Evolutionary conservation across 2,888 invertebrate genomes (phyloP), one percentile per base, ranked within the genome.

Genomic region (Idaea aversata): DNA sequence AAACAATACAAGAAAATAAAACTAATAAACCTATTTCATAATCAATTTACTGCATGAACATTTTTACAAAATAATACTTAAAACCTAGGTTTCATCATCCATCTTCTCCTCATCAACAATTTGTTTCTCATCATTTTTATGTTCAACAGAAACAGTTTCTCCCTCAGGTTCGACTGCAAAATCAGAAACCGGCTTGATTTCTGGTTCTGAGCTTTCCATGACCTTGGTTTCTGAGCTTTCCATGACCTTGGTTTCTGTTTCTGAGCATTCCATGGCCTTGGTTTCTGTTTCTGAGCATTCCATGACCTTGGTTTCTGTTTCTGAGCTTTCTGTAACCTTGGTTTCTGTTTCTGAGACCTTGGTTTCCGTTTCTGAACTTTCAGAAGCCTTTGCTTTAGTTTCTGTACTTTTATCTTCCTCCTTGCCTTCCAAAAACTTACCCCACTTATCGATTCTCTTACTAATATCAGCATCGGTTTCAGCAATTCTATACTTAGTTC

Each of bases 401-500:
- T 47, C 47, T 47, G 47, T 7, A 13, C 47, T 47, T 47, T 47
- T 47, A 47, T 72, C 81, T 35, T 80, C 83, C 58, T 94, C 95
- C 57, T 94, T 95, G 4, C 90, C 90, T 71, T 96, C 96, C 76
- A 98, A 91, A 88, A 95, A 98, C 76, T 96, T 94, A 77, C 96
- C 97, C 99, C 99, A 99, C 73, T 97, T 96, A 62, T 95, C 94
- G 65, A 98, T 89, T 69, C 99, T 94, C 69, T 96, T 95, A 70
- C 95, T 95, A 35, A 96, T 95, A 84, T 99, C 97, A 62, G 96
- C 96, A 82, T 98, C 98, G 0, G 98, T 98, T 92, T 99, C 99
- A 64, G 95, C 95, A 78, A 98, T 95, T 86, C 96, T 96, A 88
- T 96, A 98, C 86, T 98, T 99, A 0, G 98, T 98, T 84, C 96